Conservation (phyloP, 2,113 vertebrate species). For the Ranitomeya variabilis region DNA sequence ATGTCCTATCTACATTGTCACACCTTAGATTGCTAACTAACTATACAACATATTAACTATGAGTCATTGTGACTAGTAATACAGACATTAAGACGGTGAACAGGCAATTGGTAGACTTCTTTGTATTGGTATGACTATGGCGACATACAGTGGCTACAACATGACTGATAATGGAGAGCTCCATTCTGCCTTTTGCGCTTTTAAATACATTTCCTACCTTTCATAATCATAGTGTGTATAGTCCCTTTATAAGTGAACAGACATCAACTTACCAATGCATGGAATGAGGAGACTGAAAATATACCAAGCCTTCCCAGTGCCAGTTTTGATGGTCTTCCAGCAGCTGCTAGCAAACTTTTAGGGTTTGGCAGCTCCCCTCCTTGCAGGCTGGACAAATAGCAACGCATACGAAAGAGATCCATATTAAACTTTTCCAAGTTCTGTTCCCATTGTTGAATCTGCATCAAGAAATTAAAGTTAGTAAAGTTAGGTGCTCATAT, state of each 20-base stretch:
- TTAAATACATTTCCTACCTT: not conserved
- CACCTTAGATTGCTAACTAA: too few species aligned
- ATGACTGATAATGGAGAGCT: not conserved
- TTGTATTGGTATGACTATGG: not conserved
- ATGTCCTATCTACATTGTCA: too few species aligned
- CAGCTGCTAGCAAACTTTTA: slow-evolving; percentile 89
- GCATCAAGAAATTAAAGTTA: slow-evolving; percentile 54
- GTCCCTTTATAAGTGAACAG: not conserved
- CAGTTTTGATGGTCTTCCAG: slow-evolving; percentile 90
- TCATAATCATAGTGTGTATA: not conserved
- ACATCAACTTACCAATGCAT: slow-evolving; percentile 85
- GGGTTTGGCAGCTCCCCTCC: slow-evolving; percentile 95
- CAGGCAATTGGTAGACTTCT: too few species aligned
- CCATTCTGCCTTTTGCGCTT: not conserved
- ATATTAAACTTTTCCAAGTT: slow-evolving; percentile 96
- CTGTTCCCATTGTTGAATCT: slow-evolving; percentile 99
- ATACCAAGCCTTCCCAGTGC: slow-evolving; percentile 89
- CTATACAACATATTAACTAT: too few species aligned
- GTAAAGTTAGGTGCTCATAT: slow-evolving; percentile 26
- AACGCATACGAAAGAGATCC: slow-evolving; percentile 93
- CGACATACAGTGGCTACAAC: not conserved
- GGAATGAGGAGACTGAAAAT: slow-evolving; percentile 95
- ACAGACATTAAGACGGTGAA: too few species aligned
- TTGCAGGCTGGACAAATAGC: slow-evolving; percentile 93
- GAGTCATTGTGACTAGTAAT: not conserved